Conservation (phyloP, 2,113 vertebrate species). For the Rhineura floridana region DNA sequence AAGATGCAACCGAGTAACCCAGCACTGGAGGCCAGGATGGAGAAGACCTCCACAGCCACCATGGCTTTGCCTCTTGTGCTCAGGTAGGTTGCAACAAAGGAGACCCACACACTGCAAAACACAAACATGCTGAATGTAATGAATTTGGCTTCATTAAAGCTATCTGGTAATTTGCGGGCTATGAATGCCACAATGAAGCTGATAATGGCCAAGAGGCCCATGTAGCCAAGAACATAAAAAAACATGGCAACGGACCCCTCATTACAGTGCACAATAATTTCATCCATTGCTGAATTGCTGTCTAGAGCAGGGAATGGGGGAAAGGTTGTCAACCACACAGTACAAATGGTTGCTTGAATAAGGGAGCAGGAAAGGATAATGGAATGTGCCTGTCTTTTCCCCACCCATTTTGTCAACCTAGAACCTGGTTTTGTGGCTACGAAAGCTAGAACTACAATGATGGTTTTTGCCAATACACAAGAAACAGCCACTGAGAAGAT, state of each 20-base stretch:
- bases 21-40: neutral
- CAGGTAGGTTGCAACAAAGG: neutral
- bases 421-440: neutral
- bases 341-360: neutral
- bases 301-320: neutral
- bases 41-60: neutral
- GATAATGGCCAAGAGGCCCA: neutral
- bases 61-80: neutral
- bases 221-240: neutral
- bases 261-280: neutral
- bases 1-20: too few species aligned
- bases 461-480: neutral
- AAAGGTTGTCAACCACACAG: neutral
- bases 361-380: neutral
- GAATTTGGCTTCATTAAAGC: neutral
- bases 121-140: too few species aligned
- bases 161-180: neutral
- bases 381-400: neutral
- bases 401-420: neutral
- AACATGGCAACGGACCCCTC: neutral
- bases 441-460: neutral
- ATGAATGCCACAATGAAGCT: neutral
- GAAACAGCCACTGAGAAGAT: neutral
- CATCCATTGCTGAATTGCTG: neutral
- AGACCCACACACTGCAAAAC: too few species aligned